Percentiles rank a stretch among this genome's conserved stretches.
Conservation (phyloP, 2,888 invertebrate species). For the Cephus pygmeus region DNA sequence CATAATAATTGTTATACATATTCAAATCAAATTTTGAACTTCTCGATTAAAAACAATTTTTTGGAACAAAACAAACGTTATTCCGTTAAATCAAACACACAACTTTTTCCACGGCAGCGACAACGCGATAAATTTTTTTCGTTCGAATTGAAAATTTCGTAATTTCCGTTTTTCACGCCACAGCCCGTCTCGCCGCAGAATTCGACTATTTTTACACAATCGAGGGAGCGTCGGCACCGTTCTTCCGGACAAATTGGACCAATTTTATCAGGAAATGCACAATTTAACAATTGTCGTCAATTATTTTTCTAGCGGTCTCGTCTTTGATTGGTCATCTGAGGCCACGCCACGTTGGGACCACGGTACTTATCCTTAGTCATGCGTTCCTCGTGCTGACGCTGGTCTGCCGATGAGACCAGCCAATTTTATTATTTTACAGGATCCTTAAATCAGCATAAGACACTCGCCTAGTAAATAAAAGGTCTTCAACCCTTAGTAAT, state of each 20-base stretch:
- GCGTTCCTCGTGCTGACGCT: neutral
- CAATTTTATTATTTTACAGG: neutral
- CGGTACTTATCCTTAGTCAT: neutral
- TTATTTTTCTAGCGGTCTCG: constrained; percentile 54
- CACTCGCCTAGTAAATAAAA: neutral
- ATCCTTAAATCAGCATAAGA: neutral
- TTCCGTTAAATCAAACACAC: no score
- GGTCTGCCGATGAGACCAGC: neutral
- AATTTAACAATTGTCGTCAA: constrained; percentile 60
- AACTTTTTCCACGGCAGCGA: no score
- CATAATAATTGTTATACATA: constrained; percentile 27
- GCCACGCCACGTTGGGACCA: constrained; percentile 30
- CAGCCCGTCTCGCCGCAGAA: neutral
- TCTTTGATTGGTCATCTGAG: constrained; percentile 47
- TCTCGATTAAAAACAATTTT: neutral
- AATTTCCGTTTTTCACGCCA: no score
- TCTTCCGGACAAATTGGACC: constrained; percentile 34
- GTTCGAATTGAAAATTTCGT: no score
- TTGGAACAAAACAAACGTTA: no score
- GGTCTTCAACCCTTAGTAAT: neutral
- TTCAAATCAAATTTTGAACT: no score
- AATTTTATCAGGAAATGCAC: constrained; percentile 57
- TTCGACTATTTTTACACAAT: constrained; percentile 1
- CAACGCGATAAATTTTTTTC: no score
- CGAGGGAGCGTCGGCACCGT: constrained; percentile 20